Evolutionary conservation across 2,113 vertebrate species (phyloP), one percentile per base, ranked within the genome.

Genomic region (Rhynchomys soricoides): DNA sequence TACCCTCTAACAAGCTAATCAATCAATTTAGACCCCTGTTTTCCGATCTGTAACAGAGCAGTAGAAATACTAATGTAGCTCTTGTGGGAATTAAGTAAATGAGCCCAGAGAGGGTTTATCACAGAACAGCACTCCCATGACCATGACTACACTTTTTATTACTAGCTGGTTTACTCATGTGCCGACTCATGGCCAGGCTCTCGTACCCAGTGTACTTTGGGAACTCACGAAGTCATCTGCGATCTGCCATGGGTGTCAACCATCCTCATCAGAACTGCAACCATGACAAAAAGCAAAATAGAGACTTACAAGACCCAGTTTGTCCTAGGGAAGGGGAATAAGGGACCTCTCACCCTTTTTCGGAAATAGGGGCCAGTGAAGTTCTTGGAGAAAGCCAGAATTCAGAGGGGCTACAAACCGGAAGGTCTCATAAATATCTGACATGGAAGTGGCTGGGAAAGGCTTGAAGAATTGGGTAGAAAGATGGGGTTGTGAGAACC

Each of bases 1-100:
- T 48, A 62, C n/a, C 75, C 66, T 52, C 50, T 34, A 64, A 62
- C 55, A 89, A 82, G 40, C 89, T 71, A 55, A 75, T 90, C 43
- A 43, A 40, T 79, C 85, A 45, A 66, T 87, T 83, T 70, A 83
- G 52, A 71, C 59, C 79, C 81, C 70, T 40, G 40, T 71, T 85
- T 96, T 75, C 86, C 89, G 68, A 89, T 87, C 45, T 91, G 82
- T 81, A 90, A 87, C 95, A 86, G 1, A 93, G 86, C 34, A 37
- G 70, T 59, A 89, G 68, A 64, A 59, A 95, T 1, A 92, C 34
- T 26, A 59, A 57, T 85, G 79, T 50, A 66, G 86, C 59, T 91
- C 22, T 37, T 64, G 8, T 74, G 77, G 85, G 43, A 92, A 93
- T 82, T 86, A 78, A 92, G 66, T 45, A 52, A 85, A 93, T 66